Conservation (phyloP, 2,888 invertebrate species). For the Drosophila nigricruria region DNA sequence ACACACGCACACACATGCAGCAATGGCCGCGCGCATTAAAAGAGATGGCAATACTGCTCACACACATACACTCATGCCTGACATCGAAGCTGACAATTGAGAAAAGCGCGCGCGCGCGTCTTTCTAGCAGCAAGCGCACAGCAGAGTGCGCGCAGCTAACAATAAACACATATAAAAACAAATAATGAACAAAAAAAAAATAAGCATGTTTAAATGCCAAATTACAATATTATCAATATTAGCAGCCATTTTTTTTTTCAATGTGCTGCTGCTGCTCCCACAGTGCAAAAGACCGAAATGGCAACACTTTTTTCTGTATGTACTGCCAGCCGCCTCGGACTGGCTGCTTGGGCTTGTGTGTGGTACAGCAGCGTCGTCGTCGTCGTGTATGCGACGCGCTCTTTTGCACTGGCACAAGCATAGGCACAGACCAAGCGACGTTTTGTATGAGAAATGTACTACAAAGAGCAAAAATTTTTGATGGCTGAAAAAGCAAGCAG, state of each 20-base stretch:
- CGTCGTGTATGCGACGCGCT: conserved; percentile 64
- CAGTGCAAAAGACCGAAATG: conserved; percentile 70
- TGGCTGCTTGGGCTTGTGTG: conserved; percentile 54
- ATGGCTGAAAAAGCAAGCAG: conserved; percentile 34
- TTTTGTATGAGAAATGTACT: conserved; percentile 60
- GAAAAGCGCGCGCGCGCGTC: conserved; percentile 73
- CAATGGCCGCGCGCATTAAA: conserved; percentile 52
- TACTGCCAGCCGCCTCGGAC: conserved; percentile 49
- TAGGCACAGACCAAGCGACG: conserved; percentile 49
- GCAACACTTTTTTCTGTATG: conserved; percentile 81
- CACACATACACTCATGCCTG: not conserved
- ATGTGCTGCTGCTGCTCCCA: conserved; percentile 25
- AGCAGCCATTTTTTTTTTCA: conserved; percentile 61
- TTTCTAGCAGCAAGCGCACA: conserved; percentile 30
- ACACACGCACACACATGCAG: conserved; percentile 19
- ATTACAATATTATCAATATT: conserved; percentile 24
- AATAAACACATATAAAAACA: conserved; percentile 53
- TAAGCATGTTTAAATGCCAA: conserved; percentile 15
- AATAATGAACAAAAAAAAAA: conserved; percentile 47
- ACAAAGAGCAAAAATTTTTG: conserved; percentile 35
- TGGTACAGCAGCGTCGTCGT: conserved; percentile 71
- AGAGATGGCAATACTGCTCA: conserved; percentile 61
- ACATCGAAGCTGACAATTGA: conserved; percentile 30
- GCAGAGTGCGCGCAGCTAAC: conserved; percentile 69
- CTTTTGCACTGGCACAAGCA: conserved; percentile 39